Evolutionary conservation across 1,140 invertebrate species (phyloP).

Genomic region (Macrotrachela quadricornifera): DNA sequence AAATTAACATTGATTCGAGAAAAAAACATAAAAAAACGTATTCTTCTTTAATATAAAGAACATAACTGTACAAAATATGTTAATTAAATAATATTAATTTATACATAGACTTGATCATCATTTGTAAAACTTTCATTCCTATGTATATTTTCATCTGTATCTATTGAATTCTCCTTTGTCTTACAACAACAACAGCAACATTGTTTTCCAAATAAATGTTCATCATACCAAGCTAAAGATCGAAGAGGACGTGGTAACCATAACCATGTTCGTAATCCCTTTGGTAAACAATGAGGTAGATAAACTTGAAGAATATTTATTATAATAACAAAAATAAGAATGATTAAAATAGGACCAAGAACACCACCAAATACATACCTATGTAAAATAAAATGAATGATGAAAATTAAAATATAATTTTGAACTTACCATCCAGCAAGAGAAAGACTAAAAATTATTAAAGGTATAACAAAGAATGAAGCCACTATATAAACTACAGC

Average conservation of each 20-base stretch:
- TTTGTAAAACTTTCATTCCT: too few species aligned
- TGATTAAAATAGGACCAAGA: not conserved
- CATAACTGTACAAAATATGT: too few species aligned
- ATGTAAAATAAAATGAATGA: not conserved
- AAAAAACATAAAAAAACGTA: too few species aligned
- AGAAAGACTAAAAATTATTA: slow-evolving; percentile 30
- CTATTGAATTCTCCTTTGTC: too few species aligned
- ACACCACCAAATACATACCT: not conserved
- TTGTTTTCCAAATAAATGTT: not conserved
- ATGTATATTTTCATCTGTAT: too few species aligned
- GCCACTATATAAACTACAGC: slow-evolving; percentile 35
- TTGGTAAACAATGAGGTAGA: not conserved
- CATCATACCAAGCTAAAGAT: slow-evolving; percentile 3
- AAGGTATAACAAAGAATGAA: slow-evolving; percentile 37
- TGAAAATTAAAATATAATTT: too few species aligned
- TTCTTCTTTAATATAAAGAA: too few species aligned
- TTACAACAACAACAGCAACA: too few species aligned
- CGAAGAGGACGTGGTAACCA: not conserved
- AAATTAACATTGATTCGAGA: too few species aligned
- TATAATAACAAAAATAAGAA: not conserved
- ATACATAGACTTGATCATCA: too few species aligned
- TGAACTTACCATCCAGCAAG: slow-evolving; percentile 14
- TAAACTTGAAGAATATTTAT: not conserved
- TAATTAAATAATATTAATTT: too few species aligned
- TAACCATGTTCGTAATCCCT: not conserved